Evolutionary conservation across 2,888 invertebrate genomes (phyloP), one percentile per base, ranked within the genome.

Genomic region (Noctua comes): DNA sequence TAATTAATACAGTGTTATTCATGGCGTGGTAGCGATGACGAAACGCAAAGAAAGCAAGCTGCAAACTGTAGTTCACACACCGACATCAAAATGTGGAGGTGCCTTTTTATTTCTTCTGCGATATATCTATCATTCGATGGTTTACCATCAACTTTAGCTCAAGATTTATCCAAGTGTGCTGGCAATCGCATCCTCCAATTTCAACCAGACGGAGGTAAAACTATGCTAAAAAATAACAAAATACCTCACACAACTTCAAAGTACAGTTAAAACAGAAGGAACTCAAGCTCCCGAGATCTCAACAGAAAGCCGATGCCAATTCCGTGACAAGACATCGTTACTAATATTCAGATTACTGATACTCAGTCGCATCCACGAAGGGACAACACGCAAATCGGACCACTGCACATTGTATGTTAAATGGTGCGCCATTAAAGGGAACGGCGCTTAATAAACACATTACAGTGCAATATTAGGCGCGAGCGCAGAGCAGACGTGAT

Each of bases 361-460:
- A 89, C 69, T 79, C 46, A 77, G 92, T 93, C 93, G 88, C 91
- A 93, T 94, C 94, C 94, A 94, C 88, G 89, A 90, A 91, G 87
- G 86, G 89, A 91, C 91, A 93, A 91, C 95, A 94, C 92, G 94
- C 94, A 90, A 95, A 94, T 93, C 92, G 91, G 91, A 93, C 93
- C 93, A 93, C 92, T 93, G 93, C 93, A 95, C 93, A 95, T 95
- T 95, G 95, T 95, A 93, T 95, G 93, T 93, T 95, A 95, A 96
- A 96, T 95, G 95, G 93, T 93, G 85, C 86, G 90, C 94, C 95
- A 96, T 96, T 96, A 96, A 95, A 95, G 91, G 91, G 93, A 93
- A 95, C 94, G 95, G 91, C 94, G 95, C 95, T 95, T 96, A 96
- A 96, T 96, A 96, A 96, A 96, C 95, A 95, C 95, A 96, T 96